Conservation (phyloP, 2,797 vertebrate genomes). For the Paratrypauchen microcephalus region DNA sequence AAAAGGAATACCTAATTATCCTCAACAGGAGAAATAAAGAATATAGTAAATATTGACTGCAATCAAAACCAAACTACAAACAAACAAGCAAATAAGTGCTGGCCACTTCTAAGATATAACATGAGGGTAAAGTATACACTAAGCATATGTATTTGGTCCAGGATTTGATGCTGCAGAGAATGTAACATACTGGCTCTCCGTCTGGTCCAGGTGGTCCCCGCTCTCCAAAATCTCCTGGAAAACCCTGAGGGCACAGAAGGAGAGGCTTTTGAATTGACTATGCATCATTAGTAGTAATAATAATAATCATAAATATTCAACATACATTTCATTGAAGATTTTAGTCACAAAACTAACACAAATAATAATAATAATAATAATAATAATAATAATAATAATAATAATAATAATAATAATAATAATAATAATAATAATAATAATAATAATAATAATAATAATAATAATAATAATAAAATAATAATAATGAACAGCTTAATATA, state of each 20-base stretch:
- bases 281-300: not conserved
- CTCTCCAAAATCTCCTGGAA: constrained; percentile 95
- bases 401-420: too few relatives aligned
- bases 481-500: too few relatives aligned
- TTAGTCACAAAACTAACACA: not conserved
- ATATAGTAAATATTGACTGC: constrained; percentile 42
- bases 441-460: constrained; percentile 6
- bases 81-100: constrained; percentile 33
- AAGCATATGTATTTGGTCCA: constrained; percentile 18
- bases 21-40: constrained; percentile 29
- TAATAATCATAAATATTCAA: not conserved
- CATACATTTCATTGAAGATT: not conserved
- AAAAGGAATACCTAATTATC: constrained; percentile 36
- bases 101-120: constrained; percentile 41
- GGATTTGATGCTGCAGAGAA: constrained; percentile 9
- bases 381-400: not conserved
- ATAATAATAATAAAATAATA: not conserved
- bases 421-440: not conserved
- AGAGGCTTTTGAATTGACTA: constrained; percentile 45
- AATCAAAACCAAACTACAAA: constrained; percentile 45
- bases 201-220: constrained; percentile 94
- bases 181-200: constrained; percentile 92
- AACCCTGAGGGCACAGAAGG: constrained; percentile 82
- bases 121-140: constrained; percentile 9
- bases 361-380: not conserved